Conservation (phyloP, 2,113 vertebrate genomes). For the Vicugna pacos region DNA sequence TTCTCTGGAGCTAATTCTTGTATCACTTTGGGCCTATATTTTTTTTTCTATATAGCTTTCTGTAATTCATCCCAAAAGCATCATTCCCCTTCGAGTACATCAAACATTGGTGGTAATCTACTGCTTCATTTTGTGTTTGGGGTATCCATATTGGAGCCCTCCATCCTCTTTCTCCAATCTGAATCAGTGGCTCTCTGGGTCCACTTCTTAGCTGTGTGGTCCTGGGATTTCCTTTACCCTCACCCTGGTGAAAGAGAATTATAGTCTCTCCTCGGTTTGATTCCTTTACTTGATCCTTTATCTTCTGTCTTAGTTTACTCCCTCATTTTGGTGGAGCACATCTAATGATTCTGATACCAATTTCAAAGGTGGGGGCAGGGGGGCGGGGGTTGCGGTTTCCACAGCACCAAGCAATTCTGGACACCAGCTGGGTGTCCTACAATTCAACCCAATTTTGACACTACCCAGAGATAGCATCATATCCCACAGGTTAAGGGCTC, state of each 20-base stretch:
- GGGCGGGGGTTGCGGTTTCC: not conserved
- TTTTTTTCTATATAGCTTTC: not conserved
- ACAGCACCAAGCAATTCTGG: not conserved
- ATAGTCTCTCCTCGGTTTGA: not conserved
- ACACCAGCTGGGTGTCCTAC: not conserved
- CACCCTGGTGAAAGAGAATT: not conserved
- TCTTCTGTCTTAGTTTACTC: constrained; percentile 1
- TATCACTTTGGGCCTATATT: not conserved
- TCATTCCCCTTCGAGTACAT: not conserved
- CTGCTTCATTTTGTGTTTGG: not conserved
- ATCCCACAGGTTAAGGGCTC: not conserved
- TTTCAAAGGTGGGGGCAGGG: not conserved
- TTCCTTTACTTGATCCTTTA: not conserved
- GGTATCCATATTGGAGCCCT: not conserved
- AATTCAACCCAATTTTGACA: not conserved
- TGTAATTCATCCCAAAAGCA: not conserved
- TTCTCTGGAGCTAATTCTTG: not conserved
- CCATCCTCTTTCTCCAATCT: not conserved
- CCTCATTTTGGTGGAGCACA: not conserved
- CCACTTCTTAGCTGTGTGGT: not conserved
- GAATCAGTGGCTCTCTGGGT: not conserved
- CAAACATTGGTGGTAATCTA: not conserved
- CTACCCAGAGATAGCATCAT: not conserved
- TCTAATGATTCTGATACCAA: not conserved
- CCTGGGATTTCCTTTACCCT: not conserved